Evolutionary conservation across 2,797 vertebrate genomes (phyloP), one percentile per base, ranked within the genome.

Genomic region (Chloroceryle amazona): DNA sequence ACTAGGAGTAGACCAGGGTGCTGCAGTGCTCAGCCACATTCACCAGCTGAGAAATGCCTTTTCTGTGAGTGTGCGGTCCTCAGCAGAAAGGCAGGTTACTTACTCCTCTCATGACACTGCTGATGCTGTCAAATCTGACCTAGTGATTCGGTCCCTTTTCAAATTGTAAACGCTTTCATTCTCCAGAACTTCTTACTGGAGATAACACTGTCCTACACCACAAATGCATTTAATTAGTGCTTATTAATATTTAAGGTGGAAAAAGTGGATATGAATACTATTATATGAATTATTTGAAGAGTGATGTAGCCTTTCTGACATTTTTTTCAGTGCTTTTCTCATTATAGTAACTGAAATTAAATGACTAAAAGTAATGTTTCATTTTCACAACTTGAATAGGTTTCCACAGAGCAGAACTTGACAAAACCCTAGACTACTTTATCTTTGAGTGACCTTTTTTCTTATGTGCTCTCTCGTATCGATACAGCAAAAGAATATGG

Each of bases 401-500:
- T 73, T 83, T 93, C 60, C 73, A 79, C 25, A 57, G 74, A 93
- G 61, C 41, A 85, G 47, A 78, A 76, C 22, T 41, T 83, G 31
- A 49, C 33, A 74, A 83, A 93, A 41, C 6, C 4, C 26, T 70
- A 67, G 28, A 21, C 37, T 74, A 13, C 16, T 80, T 92, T 89
- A 58, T 33, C 8, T 80, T 72, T 29, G 28, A 74, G 25, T 39
- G 25, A 52, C 13, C 7, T 66, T 68, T 47, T 78, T 65, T 12
- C 14, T 16, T 12, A 81, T 54, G 25, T 49, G 14, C 28, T 75
- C 4, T n/a, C 11, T 68, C 57, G 1, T 49, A 54, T 33, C 76
- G 62, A 71, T 61, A 74, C 28, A 71, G 17, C 44, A 63, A 70
- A 96, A 79, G 14, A 61, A 74, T 52, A 74, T 57, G 10, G 60